phyloP scores from a whole-genome alignment of 1,140 invertebrate genomes.

The Akabosia matsudoensis region DNA sequence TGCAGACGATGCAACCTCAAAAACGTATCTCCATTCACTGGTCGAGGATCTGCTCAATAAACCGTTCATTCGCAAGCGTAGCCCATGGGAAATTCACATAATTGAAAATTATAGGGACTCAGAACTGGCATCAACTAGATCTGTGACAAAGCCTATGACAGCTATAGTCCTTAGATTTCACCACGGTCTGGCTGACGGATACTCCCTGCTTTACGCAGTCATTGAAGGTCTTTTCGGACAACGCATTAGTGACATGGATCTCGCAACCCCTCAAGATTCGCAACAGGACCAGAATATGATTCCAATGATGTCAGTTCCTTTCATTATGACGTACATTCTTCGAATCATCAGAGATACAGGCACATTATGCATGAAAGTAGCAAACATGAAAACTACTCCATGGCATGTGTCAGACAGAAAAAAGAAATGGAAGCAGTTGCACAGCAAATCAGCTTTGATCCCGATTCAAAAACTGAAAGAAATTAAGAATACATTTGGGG shows the following conservation, averaged over 20 bases:
- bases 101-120: background rate
- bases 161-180: background rate
- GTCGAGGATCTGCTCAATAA: background rate
- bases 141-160: background rate
- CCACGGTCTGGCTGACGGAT: slow-evolving; percentile 3
- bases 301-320: too few relatives aligned
- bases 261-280: background rate
- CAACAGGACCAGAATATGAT: background rate
- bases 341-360: background rate
- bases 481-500: background rate
- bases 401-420: background rate
- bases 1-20: background rate
- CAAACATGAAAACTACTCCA: background rate
- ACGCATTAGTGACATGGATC: background rate
- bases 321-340: background rate
- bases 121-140: background rate
- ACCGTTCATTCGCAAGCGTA: background rate
- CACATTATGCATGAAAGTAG: background rate
- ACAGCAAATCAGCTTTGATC: background rate
- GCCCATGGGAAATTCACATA: slow-evolving; percentile 1
- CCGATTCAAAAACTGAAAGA: background rate
- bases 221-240: background rate
- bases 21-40: background rate
- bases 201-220: background rate
- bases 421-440: background rate